Base-by-base conservation (phyloP, 1,140 invertebrate genomes). In the Agraylea sexmaculata region DNA sequence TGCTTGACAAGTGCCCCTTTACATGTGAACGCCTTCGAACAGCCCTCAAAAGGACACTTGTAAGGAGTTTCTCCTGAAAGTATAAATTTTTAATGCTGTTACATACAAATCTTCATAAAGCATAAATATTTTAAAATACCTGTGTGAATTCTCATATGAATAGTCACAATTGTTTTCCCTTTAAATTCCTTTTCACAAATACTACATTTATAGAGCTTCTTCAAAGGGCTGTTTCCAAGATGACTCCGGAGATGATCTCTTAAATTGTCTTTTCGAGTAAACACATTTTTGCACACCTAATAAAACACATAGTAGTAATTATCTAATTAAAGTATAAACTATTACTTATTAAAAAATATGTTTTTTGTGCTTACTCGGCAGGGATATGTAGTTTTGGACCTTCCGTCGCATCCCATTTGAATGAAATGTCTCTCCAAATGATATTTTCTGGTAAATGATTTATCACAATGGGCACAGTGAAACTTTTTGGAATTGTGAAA, bases 1-100 rank as follows among this genome's bases (percentile, higher is more conserved):
- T 89, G 86, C 49, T 86, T 84, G 51, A 82, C 83, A 50, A 86
- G 68, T 11, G 80, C 79, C 20, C 78, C 71, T 47, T 71, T 69
- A 2, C 79, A 78, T 4, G 77, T 71, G 58, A 85, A 84, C 29
- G 61, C 57, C 53, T 80, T 80, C 1, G 66, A 56, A 52, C 80
- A 80, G 44, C 78, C 56, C 55, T 83, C 70, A n/a, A n/a, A n/a
- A n/a, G n/a, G n/a, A 62, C 82, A 78, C 23, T 25, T 28, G 21
- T 32, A 46, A 10, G 37, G 34, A 20, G 59, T 67, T 51, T 82
- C 77, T 6, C 72, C 73, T 69, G 35, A 46, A 56, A 57, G 28
- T 37, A 19, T 35, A n/a, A n/a, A n/a, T n/a, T n/a, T n/a, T n/a
- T n/a, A n/a, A n/a, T n/a, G n/a, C n/a, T n/a, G n/a, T n/a, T n/a